A percentile compares a stretch with the other conserved stretches of the same genome.
These are phyloP conservation scores for Uloborus plumipes DNA, from an alignment of 2,888 invertebrate species.

Conservation along the genomic window DNA sequence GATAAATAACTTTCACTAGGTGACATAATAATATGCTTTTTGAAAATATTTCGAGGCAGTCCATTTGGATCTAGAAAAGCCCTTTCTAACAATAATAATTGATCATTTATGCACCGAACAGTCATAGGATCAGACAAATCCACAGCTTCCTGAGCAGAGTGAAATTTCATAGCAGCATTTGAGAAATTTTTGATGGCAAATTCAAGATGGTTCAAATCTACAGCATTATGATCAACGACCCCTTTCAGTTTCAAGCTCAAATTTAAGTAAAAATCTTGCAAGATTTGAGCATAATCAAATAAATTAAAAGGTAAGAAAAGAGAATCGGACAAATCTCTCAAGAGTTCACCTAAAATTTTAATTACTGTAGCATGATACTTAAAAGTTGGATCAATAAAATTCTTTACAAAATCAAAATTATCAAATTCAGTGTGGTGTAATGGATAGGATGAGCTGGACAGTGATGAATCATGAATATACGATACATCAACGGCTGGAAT, in stretches of 20 bases:
- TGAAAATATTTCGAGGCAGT: conserved; percentile 62
- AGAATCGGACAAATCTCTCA: conserved; percentile 71
- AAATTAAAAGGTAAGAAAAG: conserved; percentile 72
- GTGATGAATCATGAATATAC: conserved; percentile 58
- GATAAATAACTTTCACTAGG: conserved; percentile 46
- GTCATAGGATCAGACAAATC: conserved; percentile 67
- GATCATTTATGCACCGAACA: conserved; percentile 67
- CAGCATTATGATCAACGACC: conserved; percentile 35
- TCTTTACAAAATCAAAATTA: conserved; percentile 70
- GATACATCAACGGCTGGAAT: conserved; percentile 66
- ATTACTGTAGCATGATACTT: conserved; percentile 69
- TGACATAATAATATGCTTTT: conserved; percentile 54
- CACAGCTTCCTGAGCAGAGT: conserved; percentile 63
- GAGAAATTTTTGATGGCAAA: conserved; percentile 66
- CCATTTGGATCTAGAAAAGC: conserved; percentile 67
- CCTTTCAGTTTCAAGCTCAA: conserved; percentile 36
- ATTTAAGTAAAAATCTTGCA: conserved; percentile 66
- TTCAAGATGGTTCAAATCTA: conserved; percentile 57
- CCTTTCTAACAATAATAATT: conserved; percentile 67
- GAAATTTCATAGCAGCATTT: conserved; percentile 66
- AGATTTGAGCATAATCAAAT: conserved; percentile 69
- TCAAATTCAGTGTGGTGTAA: conserved; percentile 73
- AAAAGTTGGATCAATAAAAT: conserved; percentile 67
- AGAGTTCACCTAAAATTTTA: conserved; percentile 71
- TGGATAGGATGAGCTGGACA: conserved; percentile 69